These are phyloP conservation scores for Florisuga fusca DNA, from an alignment of 2,797 vertebrate genomes.

Conservation along the genomic window DNA sequence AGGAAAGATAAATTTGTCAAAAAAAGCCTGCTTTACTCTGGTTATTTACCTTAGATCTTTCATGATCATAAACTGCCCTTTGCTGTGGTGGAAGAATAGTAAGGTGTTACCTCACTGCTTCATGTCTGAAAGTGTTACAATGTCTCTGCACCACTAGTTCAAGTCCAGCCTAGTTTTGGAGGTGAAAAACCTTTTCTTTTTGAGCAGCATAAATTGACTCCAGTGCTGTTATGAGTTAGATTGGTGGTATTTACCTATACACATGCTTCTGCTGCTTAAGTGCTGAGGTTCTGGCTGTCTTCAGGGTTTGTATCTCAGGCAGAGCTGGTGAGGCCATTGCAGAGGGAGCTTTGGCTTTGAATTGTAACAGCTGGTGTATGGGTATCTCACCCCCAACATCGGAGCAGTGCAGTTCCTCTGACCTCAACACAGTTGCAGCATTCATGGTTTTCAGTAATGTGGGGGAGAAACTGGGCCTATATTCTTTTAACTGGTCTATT, in stretches of 20 bases:
- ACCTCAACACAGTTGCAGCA: slow-evolving; percentile 31
- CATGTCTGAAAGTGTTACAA: rapidly evolving
- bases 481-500: slow-evolving; percentile 63
- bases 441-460: slow-evolving; percentile 41
- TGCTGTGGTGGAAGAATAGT: neutral
- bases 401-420: slow-evolving; percentile 28
- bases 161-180: neutral
- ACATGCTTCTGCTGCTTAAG: neutral
- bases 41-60: neutral
- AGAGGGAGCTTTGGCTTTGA: slow-evolving; percentile 31
- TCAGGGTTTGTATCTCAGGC: neutral
- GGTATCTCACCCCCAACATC: neutral
- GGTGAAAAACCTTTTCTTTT: neutral
- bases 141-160: neutral
- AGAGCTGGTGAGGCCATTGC: neutral
- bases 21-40: neutral
- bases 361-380: slow-evolving; percentile 30
- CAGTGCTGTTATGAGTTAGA: neutral
- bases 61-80: neutral
- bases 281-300: neutral
- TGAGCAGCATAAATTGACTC: rapidly evolving
- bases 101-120: neutral
- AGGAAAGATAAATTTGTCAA: neutral
- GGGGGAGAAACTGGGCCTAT: slow-evolving; percentile 32
- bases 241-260: neutral